Evolutionary conservation across 2,113 vertebrate genomes (phyloP).

Genomic region (Lycaon pictus): DNA sequence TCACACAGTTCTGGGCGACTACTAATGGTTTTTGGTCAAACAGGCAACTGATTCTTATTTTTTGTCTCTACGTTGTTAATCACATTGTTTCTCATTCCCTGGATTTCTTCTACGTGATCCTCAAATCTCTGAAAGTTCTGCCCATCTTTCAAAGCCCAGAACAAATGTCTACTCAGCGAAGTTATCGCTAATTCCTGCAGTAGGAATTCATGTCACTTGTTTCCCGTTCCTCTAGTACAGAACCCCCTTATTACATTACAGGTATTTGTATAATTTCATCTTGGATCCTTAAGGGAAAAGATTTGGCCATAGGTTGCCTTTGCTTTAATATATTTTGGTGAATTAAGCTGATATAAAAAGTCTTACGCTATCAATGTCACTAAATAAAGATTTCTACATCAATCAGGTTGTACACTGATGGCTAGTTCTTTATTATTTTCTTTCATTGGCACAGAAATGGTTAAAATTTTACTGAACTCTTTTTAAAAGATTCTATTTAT

Average conservation of each 20-base stretch:
- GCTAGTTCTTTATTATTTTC: neutral
- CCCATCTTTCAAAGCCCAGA: neutral
- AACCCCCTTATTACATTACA: neutral
- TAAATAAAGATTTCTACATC: slow-evolving; percentile 8
- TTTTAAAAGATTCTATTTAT: neutral
- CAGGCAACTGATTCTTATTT: neutral
- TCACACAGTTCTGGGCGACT: neutral
- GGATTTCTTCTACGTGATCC: neutral
- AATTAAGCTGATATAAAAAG: neutral
- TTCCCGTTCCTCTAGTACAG: neutral
- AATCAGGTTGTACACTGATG: neutral
- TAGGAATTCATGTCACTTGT: neutral
- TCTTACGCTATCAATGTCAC: neutral
- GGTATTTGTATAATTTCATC: neutral
- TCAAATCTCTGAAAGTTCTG: slow-evolving; percentile 18
- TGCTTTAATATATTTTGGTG: neutral
- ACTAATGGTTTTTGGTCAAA: neutral
- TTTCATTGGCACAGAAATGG: neutral
- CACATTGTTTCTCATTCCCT: neutral
- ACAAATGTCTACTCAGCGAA: neutral
- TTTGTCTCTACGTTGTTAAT: neutral
- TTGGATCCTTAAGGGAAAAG: neutral
- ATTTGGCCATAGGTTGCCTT: neutral
- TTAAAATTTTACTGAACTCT: neutral
- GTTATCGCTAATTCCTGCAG: neutral